Evolutionary conservation across 2,888 invertebrate genomes (phyloP), one percentile per base, ranked within the genome.

Genomic region (Ochropleura plecta): DNA sequence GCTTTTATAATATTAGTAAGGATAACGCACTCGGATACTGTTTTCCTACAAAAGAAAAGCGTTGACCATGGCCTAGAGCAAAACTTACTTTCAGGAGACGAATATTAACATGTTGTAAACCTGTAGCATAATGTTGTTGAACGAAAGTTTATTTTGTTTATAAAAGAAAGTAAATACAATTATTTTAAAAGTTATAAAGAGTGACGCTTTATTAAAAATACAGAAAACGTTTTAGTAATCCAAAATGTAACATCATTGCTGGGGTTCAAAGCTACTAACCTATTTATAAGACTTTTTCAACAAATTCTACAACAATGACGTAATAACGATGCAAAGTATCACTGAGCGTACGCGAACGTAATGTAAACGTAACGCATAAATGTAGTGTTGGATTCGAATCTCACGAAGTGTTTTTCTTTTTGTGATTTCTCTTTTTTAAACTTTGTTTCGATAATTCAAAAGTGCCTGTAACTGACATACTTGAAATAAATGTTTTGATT

Each of bases 11-110:
- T 30, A 30, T 30, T 30, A 30, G 30, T 30, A 30, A 30, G 30
- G 30, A 30, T 76, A 73, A 76, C 71, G 51, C 46, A 75, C 63
- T 68, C 51, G 30, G 44, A 73, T 76, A 71, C n/a, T 53, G n/a
- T 83, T 82, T 83, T 68, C 60, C 49, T 68, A 42, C 20, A 67
- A 48, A 63, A 51, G 18, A 40, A 49, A 57, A 46, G 16, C 48
- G 9, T 30, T 42, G 57, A 8, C n/a, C 42, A 62, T 70, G 48
- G 42, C 20, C 7, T 16, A 12, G 7, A 4, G 18, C 48, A n/a
- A 46, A 64, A 40, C 46, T 46, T 48, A 59, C 44, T 65, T 57
- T 30, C 48, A 7, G 16, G 42, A 48, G 44, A 40, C 18, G 12
- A 66, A 59, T 55, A 40, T 63, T 20, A 46, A 20, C 46, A 4